Evolutionary conservation across 2,888 invertebrate species (phyloP), one percentile per base, ranked within the genome.

Genomic region (Leuctra nigra): DNA sequence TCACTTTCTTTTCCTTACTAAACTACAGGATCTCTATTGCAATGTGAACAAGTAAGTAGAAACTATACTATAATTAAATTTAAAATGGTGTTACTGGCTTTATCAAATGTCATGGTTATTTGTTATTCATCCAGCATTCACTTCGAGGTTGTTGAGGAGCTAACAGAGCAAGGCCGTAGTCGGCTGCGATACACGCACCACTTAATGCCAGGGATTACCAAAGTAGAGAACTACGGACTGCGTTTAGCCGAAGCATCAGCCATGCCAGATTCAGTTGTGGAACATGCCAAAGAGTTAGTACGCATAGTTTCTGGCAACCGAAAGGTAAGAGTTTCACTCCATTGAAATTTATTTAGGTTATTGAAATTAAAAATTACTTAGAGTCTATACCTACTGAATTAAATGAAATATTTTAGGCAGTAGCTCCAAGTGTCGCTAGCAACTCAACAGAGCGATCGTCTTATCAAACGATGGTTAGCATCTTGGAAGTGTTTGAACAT

Each of bases 1-100:
- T 0, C 89, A 90, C 69, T 87, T 81, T 65, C 72, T 77, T 36
- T 77, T 78, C 63, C 68, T 89, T 13, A 82, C 86, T 0, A 80
- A 80, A 68, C 67, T 89, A 6, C 73, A 80, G 53, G 79, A 83
- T 47, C 64, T 84, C 16, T 84, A 86, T 66, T 73, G 72, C 47
- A 90, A 87, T 69, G 84, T 89, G 9, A 78, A 79, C 58, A 88
- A 87, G 91, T 91, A 78, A 72, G 44, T 44, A 4, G 29, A 29
- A 29, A 29, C 11, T n/a, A 38, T n/a, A 29, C 14, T 38, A 7
- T 38, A 29, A 29, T n/a, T n/a, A n/a, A n/a, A 29, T 29, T 11
- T 6, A 29, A 29, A 29, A 29, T 29, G 29, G 11, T 55, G 33
- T 29, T 22, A 55, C 35, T 50, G 25, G 11, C 13, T 48, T 23